Percentiles rank a stretch among this genome's conserved stretches.
These are phyloP conservation scores for Crypturellus tataupa DNA, from an alignment of 2,797 vertebrate species.

Conservation along the genomic window DNA sequence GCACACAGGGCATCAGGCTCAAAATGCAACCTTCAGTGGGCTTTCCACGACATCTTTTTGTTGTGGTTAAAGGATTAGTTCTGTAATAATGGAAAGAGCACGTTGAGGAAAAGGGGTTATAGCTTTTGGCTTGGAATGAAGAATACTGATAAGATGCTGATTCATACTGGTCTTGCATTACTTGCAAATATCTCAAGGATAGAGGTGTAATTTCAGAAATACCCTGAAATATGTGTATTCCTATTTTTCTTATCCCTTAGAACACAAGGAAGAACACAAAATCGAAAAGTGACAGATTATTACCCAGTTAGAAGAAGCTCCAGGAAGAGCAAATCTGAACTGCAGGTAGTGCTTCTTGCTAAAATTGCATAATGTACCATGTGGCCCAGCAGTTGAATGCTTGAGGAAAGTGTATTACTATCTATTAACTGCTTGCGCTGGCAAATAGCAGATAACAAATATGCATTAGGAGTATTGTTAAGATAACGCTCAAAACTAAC, in stretches of 20 bases:
- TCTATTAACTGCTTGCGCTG: background rate
- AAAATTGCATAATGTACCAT: rapidly evolving
- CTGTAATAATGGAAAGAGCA: rapidly evolving
- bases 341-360: slow-evolving; percentile 85
- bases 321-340: slow-evolving; percentile 92
- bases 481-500: background rate
- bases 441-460: background rate
- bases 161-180: background rate
- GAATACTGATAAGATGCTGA: background rate
- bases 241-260: slow-evolving; percentile 69
- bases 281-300: slow-evolving; percentile 95
- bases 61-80: background rate
- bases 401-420: background rate
- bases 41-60: background rate
- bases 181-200: background rate
- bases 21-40: background rate
- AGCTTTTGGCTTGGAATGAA: background rate
- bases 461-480: background rate
- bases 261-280: slow-evolving; percentile 85
- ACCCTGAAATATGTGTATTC: background rate
- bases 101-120: background rate
- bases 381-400: rapidly evolving
- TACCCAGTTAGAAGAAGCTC: slow-evolving; percentile 94
- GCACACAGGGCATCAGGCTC: background rate
- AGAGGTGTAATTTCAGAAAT: background rate